Evolutionary conservation across 2,888 invertebrate species (phyloP).

Genomic region (Dicycla oo): DNA sequence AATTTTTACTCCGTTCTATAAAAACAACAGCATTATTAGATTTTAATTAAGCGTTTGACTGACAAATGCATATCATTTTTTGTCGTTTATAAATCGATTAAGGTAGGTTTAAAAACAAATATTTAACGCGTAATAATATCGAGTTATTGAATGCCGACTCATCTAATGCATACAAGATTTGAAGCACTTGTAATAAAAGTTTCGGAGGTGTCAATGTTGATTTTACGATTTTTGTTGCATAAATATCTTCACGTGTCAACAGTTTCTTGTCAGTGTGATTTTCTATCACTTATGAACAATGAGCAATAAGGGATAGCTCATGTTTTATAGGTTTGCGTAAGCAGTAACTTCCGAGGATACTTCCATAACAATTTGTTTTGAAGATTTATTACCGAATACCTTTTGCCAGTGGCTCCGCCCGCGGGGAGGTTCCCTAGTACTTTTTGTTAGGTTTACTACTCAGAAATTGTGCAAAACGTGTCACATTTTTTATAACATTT

Average conservation of each 20-base stretch:
- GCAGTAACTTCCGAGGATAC: constrained; percentile 39
- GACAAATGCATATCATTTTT: constrained; percentile 9
- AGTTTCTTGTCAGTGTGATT: constrained; percentile 66
- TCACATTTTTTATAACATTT: too few species aligned
- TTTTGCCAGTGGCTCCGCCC: too few species aligned
- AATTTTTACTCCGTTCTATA: constrained; percentile 8
- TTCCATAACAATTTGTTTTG: constrained; percentile 4
- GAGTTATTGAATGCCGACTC: constrained; percentile 11
- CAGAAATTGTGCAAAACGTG: too few species aligned
- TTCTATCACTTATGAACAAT: constrained; percentile 53
- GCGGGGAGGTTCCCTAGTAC: too few species aligned
- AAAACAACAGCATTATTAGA: constrained; percentile 27
- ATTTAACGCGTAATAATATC: constrained; percentile 12
- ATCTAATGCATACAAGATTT: constrained; percentile 10
- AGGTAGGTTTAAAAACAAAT: constrained; percentile 17
- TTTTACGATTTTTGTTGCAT: constrained; percentile 48
- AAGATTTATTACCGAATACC: constrained; percentile 11
- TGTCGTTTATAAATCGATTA: constrained; percentile 34
- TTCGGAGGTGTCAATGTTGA: not conserved
- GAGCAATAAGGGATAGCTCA: constrained; percentile 54
- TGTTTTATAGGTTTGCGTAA: constrained; percentile 50
- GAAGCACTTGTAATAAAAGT: not conserved
- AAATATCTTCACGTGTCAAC: constrained; percentile 64
- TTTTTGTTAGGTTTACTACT: too few species aligned
- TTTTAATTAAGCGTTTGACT: constrained; percentile 46